phyloP scores from a whole-genome alignment of 2,113 vertebrate species.

The Caloenas nicobarica region DNA sequence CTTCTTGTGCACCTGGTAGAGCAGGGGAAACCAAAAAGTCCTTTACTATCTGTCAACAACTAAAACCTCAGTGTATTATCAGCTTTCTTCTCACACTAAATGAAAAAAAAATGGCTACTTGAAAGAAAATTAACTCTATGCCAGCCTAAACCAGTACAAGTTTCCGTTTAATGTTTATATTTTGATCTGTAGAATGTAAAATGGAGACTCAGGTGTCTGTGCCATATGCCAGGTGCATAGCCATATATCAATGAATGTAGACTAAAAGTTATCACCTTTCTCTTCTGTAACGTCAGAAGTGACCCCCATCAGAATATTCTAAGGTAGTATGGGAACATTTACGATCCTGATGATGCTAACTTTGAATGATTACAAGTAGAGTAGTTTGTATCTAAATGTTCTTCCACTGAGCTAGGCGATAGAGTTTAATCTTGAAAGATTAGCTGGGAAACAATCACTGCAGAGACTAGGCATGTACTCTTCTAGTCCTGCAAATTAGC shows the following conservation, averaged over 20 bases:
- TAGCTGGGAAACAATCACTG: neutral
- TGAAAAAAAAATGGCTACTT: too few species aligned
- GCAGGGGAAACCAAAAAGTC: too few species aligned
- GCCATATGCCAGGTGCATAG: neutral
- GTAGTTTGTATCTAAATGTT: neutral
- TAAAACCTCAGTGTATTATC: too few species aligned
- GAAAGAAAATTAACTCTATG: too few species aligned
- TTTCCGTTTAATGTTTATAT: neutral
- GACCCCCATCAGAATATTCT: neutral
- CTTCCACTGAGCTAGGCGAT: neutral
- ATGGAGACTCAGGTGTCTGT: neutral
- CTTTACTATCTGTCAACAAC: too few species aligned
- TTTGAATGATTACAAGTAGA: neutral
- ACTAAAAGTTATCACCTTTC: neutral
- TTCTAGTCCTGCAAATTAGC: neutral
- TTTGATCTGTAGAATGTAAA: neutral
- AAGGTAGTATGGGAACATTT: neutral
- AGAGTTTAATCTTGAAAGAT: neutral
- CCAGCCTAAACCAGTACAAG: too few species aligned
- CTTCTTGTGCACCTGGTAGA: too few species aligned
- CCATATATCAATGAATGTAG: too few species aligned
- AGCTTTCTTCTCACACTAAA: too few species aligned
- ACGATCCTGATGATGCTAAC: neutral
- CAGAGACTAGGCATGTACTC: neutral
- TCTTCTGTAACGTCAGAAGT: neutral